A percentile compares a stretch with the other conserved stretches of the same genome.
Evolutionary conservation across 2,888 invertebrate species (phyloP).

Genomic region (Chrysolina haemoptera): DNA sequence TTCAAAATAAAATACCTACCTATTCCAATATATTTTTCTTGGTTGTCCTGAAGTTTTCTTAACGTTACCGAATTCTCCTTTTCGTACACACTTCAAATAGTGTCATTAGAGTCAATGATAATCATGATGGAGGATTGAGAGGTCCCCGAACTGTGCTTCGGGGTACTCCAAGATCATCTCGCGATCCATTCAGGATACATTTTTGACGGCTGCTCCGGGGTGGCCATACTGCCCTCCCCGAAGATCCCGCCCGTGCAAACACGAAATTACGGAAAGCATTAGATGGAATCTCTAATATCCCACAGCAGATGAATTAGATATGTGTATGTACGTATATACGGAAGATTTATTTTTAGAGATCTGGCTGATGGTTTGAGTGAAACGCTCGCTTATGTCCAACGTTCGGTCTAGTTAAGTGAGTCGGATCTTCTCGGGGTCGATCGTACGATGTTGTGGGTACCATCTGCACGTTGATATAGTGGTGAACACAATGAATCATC

Average conservation of each 20-base stretch:
- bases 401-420: slow-evolving; percentile 20
- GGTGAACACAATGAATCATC: slow-evolving; percentile 23
- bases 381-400: slow-evolving; percentile 10
- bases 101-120: no score
- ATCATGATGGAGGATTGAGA: background rate
- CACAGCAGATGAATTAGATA: slow-evolving; percentile 13
- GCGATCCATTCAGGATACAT: background rate
- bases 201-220: background rate
- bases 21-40: no score
- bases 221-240: background rate
- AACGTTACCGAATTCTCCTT: background rate
- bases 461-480: slow-evolving; percentile 23
- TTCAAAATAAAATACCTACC: no score
- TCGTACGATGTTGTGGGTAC: slow-evolving; percentile 24
- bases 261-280: slow-evolving; percentile 18
- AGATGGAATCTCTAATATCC: slow-evolving; percentile 11
- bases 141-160: background rate
- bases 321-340: slow-evolving; percentile 19
- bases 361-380: slow-evolving; percentile 21
- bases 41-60: background rate
- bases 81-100: no score
- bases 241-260: slow-evolving; percentile 1
- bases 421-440: slow-evolving; percentile 17
- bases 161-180: background rate
- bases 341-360: slow-evolving; percentile 23